Conservation (phyloP, 2,113 vertebrate genomes). For the Sarotherodon lohbergeri region DNA sequence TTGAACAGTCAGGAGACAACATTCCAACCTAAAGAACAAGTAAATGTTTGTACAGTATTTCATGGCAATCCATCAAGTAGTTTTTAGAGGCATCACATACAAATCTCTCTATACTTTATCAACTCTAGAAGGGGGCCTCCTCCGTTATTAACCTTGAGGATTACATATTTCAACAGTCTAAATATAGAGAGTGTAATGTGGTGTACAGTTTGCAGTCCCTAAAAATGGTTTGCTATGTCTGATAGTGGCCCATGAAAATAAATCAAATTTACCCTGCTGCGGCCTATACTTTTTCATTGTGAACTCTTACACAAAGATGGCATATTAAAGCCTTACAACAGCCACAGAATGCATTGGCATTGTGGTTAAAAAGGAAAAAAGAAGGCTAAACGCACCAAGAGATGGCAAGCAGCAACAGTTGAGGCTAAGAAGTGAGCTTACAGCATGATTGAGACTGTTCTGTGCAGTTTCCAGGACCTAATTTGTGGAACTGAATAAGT, state of each 20-base stretch:
- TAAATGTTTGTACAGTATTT: background rate
- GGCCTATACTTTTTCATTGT: background rate
- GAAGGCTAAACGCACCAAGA: background rate
- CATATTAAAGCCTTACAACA: constrained; percentile 13
- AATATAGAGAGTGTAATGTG: background rate
- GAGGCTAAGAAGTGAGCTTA: background rate
- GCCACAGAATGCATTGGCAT: background rate
- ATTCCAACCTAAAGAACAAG: background rate
- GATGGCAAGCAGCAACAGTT: background rate
- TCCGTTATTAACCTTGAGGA: background rate
- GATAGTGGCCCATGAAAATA: background rate
- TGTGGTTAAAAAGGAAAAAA: background rate
- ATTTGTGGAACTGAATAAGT: background rate
- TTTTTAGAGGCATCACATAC: background rate
- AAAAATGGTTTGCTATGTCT: background rate
- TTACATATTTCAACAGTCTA: background rate
- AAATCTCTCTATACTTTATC: background rate
- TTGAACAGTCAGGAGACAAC: background rate
- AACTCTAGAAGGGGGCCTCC: background rate
- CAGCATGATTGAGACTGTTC: background rate
- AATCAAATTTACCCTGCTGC: background rate
- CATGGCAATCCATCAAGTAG: background rate
- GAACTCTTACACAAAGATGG: background rate
- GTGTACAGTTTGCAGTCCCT: background rate
- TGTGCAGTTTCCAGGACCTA: background rate